These are phyloP conservation scores for Vireo griseus DNA, from an alignment of 2,797 vertebrate genomes.

Conservation along the genomic window DNA sequence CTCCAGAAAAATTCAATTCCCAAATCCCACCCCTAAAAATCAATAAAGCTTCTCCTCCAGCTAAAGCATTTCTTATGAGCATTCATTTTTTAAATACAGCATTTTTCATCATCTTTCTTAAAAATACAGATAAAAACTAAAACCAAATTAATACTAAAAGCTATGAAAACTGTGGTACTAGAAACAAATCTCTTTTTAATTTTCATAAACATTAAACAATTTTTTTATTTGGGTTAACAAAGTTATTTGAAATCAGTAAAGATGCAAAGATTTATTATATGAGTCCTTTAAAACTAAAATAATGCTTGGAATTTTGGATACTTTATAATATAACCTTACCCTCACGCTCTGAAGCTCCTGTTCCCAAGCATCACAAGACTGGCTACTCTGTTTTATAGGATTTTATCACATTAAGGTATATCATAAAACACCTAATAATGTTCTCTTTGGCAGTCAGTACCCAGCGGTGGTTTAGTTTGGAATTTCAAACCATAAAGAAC, in stretches of 20 bases:
- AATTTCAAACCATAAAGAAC: neutral
- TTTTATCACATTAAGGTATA: neutral
- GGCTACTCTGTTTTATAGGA: neutral
- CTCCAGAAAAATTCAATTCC: conserved; percentile 19
- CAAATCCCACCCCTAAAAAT: conserved; percentile 3
- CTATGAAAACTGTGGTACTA: neutral
- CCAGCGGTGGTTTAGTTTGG: neutral
- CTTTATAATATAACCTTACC: neutral
- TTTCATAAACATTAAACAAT: neutral
- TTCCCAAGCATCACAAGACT: neutral
- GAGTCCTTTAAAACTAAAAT: neutral
- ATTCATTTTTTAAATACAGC: neutral
- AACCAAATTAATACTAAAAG: neutral
- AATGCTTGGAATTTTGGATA: neutral
- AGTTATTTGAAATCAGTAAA: neutral
- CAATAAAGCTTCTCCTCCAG: neutral
- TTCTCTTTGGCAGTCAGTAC: neutral
- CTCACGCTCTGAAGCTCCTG: neutral
- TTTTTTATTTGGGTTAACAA: neutral
- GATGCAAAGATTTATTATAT: neutral
- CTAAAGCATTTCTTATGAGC: neutral
- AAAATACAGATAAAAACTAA: neutral
- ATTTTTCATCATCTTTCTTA: neutral
- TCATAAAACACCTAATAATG: neutral
- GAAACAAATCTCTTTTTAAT: neutral